phyloP scores from a whole-genome alignment of 2,113 vertebrate species.

The Odocoileus virginianus region DNA sequence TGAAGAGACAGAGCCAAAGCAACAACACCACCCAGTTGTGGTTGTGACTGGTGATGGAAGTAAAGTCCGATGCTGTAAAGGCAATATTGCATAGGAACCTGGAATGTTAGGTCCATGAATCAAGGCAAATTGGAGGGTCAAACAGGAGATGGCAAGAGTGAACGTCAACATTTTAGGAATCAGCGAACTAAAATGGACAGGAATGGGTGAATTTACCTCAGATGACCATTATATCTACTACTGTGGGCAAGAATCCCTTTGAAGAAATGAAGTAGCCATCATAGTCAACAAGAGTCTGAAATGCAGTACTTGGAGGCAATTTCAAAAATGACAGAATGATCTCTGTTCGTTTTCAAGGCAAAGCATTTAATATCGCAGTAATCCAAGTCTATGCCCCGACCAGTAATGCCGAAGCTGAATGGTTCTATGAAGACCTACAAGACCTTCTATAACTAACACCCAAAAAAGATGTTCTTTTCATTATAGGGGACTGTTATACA shows the following conservation, averaged over 20 bases:
- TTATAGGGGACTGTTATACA: too few relatives aligned
- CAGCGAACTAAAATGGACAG: background rate
- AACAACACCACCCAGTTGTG: background rate
- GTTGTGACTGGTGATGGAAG: background rate
- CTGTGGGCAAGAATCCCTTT: background rate
- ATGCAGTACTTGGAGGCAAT: background rate
- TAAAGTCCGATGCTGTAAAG: background rate
- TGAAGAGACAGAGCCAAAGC: background rate
- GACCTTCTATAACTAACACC: too few relatives aligned
- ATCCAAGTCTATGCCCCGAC: background rate
- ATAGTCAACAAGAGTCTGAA: background rate
- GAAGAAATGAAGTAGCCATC: background rate
- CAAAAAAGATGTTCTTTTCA: too few relatives aligned
- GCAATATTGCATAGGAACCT: background rate
- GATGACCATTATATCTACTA: background rate
- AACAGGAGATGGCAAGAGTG: background rate
- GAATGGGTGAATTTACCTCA: background rate
- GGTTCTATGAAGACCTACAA: too few relatives aligned
- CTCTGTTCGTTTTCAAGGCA: background rate
- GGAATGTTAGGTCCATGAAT: background rate
- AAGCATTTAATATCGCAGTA: background rate
- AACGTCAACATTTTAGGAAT: background rate
- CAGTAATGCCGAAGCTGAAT: background rate
- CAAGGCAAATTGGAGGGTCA: background rate
- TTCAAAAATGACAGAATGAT: background rate